Evolutionary conservation across 2,797 vertebrate genomes (phyloP).

Genomic region (Fistularia commersonii): DNA sequence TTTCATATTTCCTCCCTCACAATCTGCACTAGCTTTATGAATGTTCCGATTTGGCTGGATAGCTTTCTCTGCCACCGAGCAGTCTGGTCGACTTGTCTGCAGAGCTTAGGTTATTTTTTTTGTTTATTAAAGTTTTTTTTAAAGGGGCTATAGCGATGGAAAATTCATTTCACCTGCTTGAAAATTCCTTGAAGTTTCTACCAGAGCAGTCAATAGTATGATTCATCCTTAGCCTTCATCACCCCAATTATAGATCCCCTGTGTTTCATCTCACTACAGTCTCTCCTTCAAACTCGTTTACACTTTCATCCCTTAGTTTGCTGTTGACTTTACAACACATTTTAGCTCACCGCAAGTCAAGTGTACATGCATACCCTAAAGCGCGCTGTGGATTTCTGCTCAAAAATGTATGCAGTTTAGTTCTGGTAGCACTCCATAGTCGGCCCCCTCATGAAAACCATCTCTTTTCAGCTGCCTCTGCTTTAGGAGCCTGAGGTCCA

Average conservation of each 20-base stretch:
- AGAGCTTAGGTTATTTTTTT: neutral
- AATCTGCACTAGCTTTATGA: too few relatives aligned
- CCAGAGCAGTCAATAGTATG: constrained; percentile 4
- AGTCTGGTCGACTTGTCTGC: too few relatives aligned
- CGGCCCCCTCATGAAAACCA: constrained; percentile 1
- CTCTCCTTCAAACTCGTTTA: too few relatives aligned
- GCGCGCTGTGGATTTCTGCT: too few relatives aligned
- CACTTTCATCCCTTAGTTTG: too few relatives aligned
- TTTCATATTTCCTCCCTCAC: too few relatives aligned
- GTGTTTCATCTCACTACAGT: constrained; percentile 1
- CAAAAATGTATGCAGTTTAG: constrained; percentile 17
- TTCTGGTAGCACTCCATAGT: constrained; percentile 15
- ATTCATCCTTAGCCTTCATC: constrained; percentile 3
- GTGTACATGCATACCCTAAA: too few relatives aligned
- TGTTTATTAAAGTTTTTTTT: neutral
- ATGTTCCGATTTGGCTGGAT: too few relatives aligned
- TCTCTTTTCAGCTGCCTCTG: constrained; percentile 4
- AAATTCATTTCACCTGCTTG: neutral
- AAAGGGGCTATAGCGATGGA: too few relatives aligned
- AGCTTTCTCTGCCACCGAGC: too few relatives aligned
- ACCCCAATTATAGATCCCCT: neutral
- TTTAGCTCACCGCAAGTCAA: too few relatives aligned
- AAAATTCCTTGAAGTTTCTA: neutral
- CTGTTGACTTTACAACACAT: too few relatives aligned
- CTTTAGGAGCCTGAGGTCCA: constrained; percentile 19